Evolutionary conservation across 2,113 vertebrate species (phyloP), one percentile per base, ranked within the genome.

Genomic region (Colius striatus): DNA sequence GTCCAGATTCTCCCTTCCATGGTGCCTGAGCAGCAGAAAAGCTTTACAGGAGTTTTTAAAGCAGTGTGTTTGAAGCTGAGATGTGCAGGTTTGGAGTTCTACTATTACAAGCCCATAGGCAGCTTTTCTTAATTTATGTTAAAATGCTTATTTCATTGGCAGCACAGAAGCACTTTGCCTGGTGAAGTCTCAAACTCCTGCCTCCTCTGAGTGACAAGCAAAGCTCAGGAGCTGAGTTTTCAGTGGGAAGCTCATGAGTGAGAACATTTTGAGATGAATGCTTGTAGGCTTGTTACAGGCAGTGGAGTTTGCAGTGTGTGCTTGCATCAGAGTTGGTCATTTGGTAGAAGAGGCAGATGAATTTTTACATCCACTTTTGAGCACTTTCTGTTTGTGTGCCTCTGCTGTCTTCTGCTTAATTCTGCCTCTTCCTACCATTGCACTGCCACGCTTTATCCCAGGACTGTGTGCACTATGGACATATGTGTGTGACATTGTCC

Each of bases 41-140:
- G 10, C 32, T 78, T 87, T 21, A 5, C 13, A 29, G 36, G 17
- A 30, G 10, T n/a, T 87, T 50, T 71, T 66, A 30, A 43, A 94
- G 78, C 58, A 83, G 62, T 25, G 4, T 9, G 16, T 51, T 60
- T 32, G 55, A 48, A 91, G 68, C 60, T 3, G 7, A 30, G 7
- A 11, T 43, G 36, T 63, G 60, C 38, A 84, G 47, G 47, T 34
- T 70, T 93, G 63, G 20, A 55, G 67, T 13, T 89, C 67, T 95
- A 48, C 73, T 66, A 10, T 88, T 90, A 63, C 47, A 90, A 83
- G 26, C 60, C 90, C 81, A 88, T 63, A 60, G 85, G 94, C 75
- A 93, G 55, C 67, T 90, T 91, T 83, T 80, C 54, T 61, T 79
- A 90, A 76, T 93, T 91, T 79, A 54, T 83, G 57, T 48, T 80